Evolutionary conservation across 2,113 vertebrate species (phyloP).

Genomic region (Apodemus speciosus): DNA sequence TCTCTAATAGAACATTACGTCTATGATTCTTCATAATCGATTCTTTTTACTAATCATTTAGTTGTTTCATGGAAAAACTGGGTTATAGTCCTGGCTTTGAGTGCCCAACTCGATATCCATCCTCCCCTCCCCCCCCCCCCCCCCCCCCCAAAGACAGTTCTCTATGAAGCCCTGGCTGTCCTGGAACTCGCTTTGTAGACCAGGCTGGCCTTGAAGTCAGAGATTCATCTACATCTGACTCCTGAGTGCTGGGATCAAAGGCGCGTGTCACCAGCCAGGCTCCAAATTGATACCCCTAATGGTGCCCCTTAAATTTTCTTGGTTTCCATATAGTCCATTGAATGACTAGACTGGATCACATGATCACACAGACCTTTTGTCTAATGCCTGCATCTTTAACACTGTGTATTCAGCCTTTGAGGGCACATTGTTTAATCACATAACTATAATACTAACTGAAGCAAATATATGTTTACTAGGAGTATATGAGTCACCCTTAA

Average conservation of each 20-base stretch:
- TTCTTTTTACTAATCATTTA: background rate
- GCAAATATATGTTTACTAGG: background rate
- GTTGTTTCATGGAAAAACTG: conserved; percentile 12
- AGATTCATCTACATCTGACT: too few relatives aligned
- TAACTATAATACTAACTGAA: conserved; percentile 36
- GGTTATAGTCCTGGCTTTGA: conserved; percentile 27
- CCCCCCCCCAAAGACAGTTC: too few relatives aligned
- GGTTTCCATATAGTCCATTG: background rate
- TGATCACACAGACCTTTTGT: background rate
- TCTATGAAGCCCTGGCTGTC: too few relatives aligned
- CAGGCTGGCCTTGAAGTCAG: too few relatives aligned
- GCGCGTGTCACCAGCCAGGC: too few relatives aligned
- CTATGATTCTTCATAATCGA: background rate
- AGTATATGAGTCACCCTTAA: background rate
- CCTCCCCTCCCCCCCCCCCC: too few relatives aligned
- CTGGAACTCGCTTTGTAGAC: too few relatives aligned
- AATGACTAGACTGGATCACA: background rate
- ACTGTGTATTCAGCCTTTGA: conserved; percentile 12
- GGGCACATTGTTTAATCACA: background rate
- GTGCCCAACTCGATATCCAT: background rate
- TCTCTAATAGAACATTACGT: background rate
- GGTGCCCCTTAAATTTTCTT: background rate
- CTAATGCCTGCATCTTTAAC: background rate
- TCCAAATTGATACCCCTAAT: background rate
- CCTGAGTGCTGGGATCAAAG: too few relatives aligned